phyloP scores from a whole-genome alignment of 2,888 invertebrate species.

The Nebria salina region DNA sequence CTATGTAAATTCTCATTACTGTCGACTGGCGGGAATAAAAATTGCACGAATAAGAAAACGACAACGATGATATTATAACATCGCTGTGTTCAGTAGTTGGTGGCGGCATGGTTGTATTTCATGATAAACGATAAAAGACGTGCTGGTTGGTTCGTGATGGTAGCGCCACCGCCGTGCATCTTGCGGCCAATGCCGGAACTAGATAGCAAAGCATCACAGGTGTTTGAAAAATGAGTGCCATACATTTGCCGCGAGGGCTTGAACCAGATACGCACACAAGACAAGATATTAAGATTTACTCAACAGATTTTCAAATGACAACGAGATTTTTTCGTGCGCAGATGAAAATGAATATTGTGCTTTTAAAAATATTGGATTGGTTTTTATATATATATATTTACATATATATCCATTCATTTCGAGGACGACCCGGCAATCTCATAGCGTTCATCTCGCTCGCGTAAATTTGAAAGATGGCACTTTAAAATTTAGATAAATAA shows the following conservation, averaged over 20 bases:
- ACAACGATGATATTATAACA: slow-evolving; percentile 34
- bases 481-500: too few species aligned
- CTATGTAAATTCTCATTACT: slow-evolving; percentile 33
- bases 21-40: slow-evolving; percentile 29
- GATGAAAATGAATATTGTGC: slow-evolving; percentile 27
- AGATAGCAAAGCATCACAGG: slow-evolving; percentile 31
- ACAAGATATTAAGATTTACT: slow-evolving; percentile 41
- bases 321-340: slow-evolving; percentile 24
- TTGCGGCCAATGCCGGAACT: background rate
- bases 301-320: slow-evolving; percentile 37
- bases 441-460: too few species aligned
- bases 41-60: slow-evolving; percentile 36
- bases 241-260: slow-evolving; percentile 23
- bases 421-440: too few species aligned
- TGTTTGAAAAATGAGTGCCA: slow-evolving; percentile 40
- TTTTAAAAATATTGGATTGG: background rate
- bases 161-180: background rate
- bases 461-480: too few species aligned
- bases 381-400: too few species aligned
- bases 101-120: slow-evolving; percentile 25
- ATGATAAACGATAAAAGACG: slow-evolving; percentile 39
- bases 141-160: slow-evolving; percentile 23
- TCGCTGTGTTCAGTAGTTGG: background rate
- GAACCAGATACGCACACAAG: slow-evolving; percentile 5
- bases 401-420: too few species aligned